These are phyloP conservation scores for Saturnia pavonia DNA, from an alignment of 2,888 invertebrate genomes.

Conservation along the genomic window DNA sequence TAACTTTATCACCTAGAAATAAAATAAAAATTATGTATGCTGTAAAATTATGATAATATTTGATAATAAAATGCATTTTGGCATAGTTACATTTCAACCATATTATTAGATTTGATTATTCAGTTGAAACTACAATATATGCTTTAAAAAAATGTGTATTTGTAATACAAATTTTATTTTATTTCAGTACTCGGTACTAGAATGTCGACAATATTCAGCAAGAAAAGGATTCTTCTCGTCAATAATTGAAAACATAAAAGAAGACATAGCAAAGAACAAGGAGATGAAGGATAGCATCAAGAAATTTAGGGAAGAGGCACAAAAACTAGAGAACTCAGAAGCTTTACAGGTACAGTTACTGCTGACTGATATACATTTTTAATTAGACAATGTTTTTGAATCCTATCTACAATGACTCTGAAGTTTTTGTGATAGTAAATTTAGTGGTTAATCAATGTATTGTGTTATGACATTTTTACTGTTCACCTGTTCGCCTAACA, in stretches of 20 bases:
- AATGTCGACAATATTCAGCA: constrained; percentile 72
- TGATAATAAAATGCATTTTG: no score
- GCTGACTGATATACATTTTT: no score
- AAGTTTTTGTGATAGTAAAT: background rate
- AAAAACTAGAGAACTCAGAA: constrained; percentile 97
- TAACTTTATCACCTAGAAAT: no score
- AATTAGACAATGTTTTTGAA: no score
- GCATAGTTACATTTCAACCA: no score
- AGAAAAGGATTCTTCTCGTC: constrained; percentile 90
- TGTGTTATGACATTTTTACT: no score
- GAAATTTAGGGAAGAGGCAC: constrained; percentile 97
- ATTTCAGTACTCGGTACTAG: constrained; percentile 54
- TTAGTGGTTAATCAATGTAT: no score
- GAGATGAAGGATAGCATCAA: constrained; percentile 98
- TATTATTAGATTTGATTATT: no score
- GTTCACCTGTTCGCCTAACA: no score
- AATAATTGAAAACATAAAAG: constrained; percentile 94
- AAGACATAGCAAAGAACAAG: constrained; percentile 97
- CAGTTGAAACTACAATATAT: no score
- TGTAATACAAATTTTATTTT: constrained; percentile 9
- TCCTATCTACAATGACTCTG: background rate
- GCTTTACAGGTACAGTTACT: constrained; percentile 85
- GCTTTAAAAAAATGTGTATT: background rate
- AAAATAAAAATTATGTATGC: no score
- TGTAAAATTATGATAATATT: no score